These are phyloP conservation scores for Pseudobourletiella spinata DNA, from an alignment of 1,140 invertebrate species.

Conservation along the genomic window DNA sequence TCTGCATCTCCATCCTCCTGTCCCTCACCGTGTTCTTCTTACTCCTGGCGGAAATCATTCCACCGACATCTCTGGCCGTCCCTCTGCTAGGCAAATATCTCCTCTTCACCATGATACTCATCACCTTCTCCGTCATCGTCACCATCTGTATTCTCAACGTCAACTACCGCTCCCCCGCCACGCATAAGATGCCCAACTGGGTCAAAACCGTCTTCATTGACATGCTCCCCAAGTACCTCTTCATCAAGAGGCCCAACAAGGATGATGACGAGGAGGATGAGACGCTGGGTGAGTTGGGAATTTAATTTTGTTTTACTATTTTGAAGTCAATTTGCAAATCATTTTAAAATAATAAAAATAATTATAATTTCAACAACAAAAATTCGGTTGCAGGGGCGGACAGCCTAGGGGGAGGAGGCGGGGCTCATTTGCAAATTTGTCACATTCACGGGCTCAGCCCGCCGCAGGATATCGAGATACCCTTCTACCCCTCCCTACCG, in stretches of 20 bases:
- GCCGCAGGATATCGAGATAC: conserved; percentile 38
- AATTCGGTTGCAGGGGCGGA: conserved; percentile 14
- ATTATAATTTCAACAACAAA: too few relatives aligned
- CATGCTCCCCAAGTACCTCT: conserved; percentile 72
- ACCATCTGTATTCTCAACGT: conserved; percentile 97
- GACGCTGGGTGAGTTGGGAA: background rate
- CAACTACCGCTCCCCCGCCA: conserved; percentile 92
- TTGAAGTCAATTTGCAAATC: too few relatives aligned
- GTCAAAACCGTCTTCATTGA: conserved; percentile 80
- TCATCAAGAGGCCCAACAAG: conserved; percentile 63
- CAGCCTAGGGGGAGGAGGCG: conserved; percentile 43
- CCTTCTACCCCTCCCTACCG: conserved; percentile 32
- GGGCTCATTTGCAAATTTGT: conserved; percentile 43
- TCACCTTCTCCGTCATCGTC: conserved; percentile 93
- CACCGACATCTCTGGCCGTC: conserved; percentile 96
- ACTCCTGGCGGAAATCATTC: conserved; percentile 94
- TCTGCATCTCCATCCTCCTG: conserved; percentile 96
- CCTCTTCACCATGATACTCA: conserved; percentile 98
- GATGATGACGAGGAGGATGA: conserved; percentile 37
- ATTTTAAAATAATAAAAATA: too few relatives aligned
- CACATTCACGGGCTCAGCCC: conserved; percentile 42
- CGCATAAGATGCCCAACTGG: conserved; percentile 85
- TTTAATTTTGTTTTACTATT: too few relatives aligned
- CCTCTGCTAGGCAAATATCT: conserved; percentile 96
- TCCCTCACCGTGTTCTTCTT: conserved; percentile 99